Conservation (phyloP, 1,140 invertebrate species). For the Bicyclus anynana region DNA sequence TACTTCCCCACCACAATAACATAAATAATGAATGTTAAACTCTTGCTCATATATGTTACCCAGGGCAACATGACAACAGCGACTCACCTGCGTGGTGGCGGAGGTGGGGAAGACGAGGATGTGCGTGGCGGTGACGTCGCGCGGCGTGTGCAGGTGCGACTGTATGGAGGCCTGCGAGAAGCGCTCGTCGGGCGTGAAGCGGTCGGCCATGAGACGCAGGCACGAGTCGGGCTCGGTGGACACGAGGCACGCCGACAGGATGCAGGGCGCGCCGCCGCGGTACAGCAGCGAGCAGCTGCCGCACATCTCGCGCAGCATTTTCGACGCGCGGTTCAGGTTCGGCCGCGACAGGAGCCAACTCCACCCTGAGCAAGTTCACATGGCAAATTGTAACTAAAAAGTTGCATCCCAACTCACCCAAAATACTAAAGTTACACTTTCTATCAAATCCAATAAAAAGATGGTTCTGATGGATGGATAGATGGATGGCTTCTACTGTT, state of each 20-base stretch:
- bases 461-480: too few species aligned
- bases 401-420: too few species aligned
- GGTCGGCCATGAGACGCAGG: slow-evolving; percentile 95
- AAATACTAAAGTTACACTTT: too few species aligned
- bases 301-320: slow-evolving; percentile 93
- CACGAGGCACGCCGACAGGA: slow-evolving; percentile 97
- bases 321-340: slow-evolving; percentile 91
- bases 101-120: slow-evolving; percentile 99
- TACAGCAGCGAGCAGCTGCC: slow-evolving; percentile 90
- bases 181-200: slow-evolving; percentile 94
- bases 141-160: slow-evolving; percentile 91
- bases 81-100: slow-evolving; percentile 91
- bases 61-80: neutral
- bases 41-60: too few species aligned
- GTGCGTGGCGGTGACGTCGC: slow-evolving; percentile 97
- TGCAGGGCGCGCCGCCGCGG: slow-evolving; percentile 89
- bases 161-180: slow-evolving; percentile 91
- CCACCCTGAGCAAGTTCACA: slow-evolving; percentile 82
- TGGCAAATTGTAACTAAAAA: too few species aligned
- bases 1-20: too few species aligned
- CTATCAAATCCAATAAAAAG: too few species aligned
- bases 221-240: slow-evolving; percentile 97
- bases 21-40: too few species aligned
- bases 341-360: slow-evolving; percentile 94
- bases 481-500: too few species aligned